Conservation (phyloP, 1,140 invertebrate species). For the Drosophila tristis region DNA sequence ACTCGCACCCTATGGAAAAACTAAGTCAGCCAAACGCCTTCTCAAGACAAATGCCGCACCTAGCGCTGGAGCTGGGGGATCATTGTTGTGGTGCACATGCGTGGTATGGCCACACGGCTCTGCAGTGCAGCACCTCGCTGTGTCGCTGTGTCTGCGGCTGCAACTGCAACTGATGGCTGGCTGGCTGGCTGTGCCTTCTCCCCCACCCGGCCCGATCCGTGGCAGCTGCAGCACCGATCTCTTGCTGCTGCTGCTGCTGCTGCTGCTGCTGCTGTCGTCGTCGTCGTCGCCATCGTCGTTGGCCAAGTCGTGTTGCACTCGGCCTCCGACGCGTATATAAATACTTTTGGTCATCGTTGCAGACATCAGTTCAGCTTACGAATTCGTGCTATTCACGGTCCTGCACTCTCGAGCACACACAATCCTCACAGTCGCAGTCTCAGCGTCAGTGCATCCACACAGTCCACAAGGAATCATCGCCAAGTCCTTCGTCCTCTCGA, state of each 20-base stretch:
- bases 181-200: neutral
- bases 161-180: too few relatives aligned
- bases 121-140: too few relatives aligned
- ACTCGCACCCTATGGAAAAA: constrained; percentile 37
- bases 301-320: constrained; percentile 32
- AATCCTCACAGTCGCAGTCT: constrained; percentile 37
- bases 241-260: constrained; percentile 5
- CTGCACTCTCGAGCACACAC: constrained; percentile 45
- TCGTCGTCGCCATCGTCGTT: constrained; percentile 18
- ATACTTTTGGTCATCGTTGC: constrained; percentile 83
- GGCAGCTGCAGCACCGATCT: constrained; percentile 39
- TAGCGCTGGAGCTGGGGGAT: constrained; percentile 26
- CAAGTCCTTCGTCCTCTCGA: constrained; percentile 57
- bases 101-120: constrained; percentile 42
- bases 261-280: constrained; percentile 42
- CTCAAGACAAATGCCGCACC: constrained; percentile 54
- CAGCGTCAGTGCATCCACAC: constrained; percentile 23
- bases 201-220: constrained; percentile 27
- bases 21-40: constrained; percentile 58
- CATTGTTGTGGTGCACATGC: constrained; percentile 61
- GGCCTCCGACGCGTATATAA: constrained; percentile 72
- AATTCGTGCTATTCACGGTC: constrained; percentile 80
- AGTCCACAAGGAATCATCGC: constrained; percentile 35
- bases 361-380: constrained; percentile 83
- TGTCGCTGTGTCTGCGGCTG: too few relatives aligned